Evolutionary conservation across 2,888 invertebrate genomes (phyloP).

Genomic region (Girardia tigrina): DNA sequence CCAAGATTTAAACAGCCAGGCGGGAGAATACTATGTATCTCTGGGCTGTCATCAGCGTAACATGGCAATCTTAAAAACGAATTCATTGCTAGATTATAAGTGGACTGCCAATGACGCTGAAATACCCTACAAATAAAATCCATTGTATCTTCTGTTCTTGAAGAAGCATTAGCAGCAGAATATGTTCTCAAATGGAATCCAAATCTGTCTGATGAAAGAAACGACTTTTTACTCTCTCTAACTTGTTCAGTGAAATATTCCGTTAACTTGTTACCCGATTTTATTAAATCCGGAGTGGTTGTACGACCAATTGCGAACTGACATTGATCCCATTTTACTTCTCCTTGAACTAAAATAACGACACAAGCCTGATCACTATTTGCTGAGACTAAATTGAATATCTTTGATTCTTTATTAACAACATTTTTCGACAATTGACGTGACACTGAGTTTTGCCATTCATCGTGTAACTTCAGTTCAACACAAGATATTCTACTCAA

Average conservation of each 20-base stretch:
- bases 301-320: conserved; percentile 30
- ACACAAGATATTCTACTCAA: conserved; percentile 33
- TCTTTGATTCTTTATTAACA: background rate
- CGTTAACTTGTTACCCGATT: conserved; percentile 24
- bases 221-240: conserved; percentile 20
- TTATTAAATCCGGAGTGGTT: conserved; percentile 32
- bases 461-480: conserved; percentile 28
- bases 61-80: background rate
- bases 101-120: conserved; percentile 33
- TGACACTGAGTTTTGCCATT: conserved; percentile 24
- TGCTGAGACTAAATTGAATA: background rate
- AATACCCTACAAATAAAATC: conserved; percentile 27
- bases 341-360: conserved; percentile 29
- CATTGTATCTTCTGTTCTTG: background rate
- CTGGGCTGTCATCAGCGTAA: background rate
- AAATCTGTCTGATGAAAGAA: background rate
- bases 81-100: background rate
- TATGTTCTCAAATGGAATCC: conserved; percentile 7
- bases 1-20: conserved; percentile 10
- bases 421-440: background rate
- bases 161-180: conserved; percentile 1
- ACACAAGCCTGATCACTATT: background rate
- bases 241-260: conserved; percentile 29
- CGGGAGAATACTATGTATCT: background rate
- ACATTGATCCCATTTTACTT: conserved; percentile 35